phyloP scores from a whole-genome alignment of 2,113 vertebrate genomes.

The Brachypteracias leptosomus region DNA sequence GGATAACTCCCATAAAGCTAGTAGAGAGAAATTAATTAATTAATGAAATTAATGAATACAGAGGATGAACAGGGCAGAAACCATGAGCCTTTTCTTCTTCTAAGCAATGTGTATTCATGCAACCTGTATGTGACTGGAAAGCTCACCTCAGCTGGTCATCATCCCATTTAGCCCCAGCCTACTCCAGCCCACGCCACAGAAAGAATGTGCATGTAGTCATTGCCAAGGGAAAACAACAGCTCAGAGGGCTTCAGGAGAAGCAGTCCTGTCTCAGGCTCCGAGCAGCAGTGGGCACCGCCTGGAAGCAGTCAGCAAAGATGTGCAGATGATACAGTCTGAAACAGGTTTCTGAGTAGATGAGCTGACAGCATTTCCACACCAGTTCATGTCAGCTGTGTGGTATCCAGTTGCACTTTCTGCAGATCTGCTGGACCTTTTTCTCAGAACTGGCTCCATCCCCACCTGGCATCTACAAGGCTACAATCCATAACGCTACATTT shows the following conservation, averaged over 20 bases:
- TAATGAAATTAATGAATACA: not conserved
- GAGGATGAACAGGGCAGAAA: not conserved
- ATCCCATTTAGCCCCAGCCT: not conserved
- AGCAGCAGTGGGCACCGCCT: rapidly evolving
- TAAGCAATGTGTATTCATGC: rapidly evolving
- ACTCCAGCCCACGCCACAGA: not conserved
- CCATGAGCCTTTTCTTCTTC: not conserved
- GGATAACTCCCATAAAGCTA: not conserved
- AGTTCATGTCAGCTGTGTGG: not conserved
- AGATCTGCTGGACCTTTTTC: not conserved
- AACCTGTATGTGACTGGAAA: not conserved
- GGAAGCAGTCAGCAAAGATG: not conserved
- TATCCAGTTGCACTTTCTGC: not conserved
- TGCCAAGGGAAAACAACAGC: not conserved
- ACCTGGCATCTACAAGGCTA: not conserved
- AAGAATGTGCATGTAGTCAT: not conserved
- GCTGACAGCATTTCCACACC: conserved; percentile 22
- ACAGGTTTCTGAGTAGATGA: not conserved
- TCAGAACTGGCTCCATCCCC: not conserved
- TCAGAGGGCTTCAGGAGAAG: not conserved
- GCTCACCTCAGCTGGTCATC: not conserved
- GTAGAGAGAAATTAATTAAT: not conserved
- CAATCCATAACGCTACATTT: not conserved
- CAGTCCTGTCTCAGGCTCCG: not conserved
- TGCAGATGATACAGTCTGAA: not conserved